phyloP scores from a whole-genome alignment of 2,888 invertebrate genomes.

The Drosophila neonasuta region DNA sequence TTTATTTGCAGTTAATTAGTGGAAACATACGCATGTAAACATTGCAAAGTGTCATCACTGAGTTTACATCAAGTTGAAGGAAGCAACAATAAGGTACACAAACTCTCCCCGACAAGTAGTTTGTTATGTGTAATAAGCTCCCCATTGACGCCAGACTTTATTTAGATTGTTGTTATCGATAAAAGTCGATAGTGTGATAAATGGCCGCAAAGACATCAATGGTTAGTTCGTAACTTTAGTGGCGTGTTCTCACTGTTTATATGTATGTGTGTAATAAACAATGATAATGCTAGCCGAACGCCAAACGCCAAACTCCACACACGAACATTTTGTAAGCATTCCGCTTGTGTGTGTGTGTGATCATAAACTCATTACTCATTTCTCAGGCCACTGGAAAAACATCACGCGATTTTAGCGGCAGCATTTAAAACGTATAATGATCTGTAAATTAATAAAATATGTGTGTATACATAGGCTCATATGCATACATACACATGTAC shows the following conservation, averaged over 20 bases:
- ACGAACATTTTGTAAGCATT: constrained; percentile 4
- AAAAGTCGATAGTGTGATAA: constrained; percentile 43
- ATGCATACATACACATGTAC: constrained; percentile 11
- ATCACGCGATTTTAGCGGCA: constrained; percentile 62
- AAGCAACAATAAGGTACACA: constrained; percentile 12
- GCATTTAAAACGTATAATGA: constrained; percentile 31
- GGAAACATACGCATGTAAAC: constrained; percentile 10
- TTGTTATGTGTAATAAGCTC: neutral
- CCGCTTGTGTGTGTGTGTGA: constrained; percentile 17
- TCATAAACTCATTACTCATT: constrained; percentile 42
- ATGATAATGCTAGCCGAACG: constrained; percentile 23
- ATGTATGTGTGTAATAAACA: constrained; percentile 42
- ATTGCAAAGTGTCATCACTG: constrained; percentile 11
- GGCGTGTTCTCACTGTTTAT: constrained; percentile 52
- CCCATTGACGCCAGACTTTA: neutral
- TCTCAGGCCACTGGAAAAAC: constrained; percentile 53
- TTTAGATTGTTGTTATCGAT: constrained; percentile 38
- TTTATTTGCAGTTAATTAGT: constrained; percentile 12
- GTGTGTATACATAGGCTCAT: constrained; percentile 9
- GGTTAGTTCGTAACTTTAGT: constrained; percentile 39
- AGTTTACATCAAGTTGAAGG: constrained; percentile 5
- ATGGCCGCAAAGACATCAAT: constrained; percentile 27
- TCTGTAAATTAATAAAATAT: constrained; percentile 40
- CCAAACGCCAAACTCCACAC: constrained; percentile 9
- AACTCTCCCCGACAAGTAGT: constrained; percentile 6